These are phyloP conservation scores for Hydrozoanthus tunicans DNA, from an alignment of 64 coral and sea anemone species.

Conservation along the genomic window DNA sequence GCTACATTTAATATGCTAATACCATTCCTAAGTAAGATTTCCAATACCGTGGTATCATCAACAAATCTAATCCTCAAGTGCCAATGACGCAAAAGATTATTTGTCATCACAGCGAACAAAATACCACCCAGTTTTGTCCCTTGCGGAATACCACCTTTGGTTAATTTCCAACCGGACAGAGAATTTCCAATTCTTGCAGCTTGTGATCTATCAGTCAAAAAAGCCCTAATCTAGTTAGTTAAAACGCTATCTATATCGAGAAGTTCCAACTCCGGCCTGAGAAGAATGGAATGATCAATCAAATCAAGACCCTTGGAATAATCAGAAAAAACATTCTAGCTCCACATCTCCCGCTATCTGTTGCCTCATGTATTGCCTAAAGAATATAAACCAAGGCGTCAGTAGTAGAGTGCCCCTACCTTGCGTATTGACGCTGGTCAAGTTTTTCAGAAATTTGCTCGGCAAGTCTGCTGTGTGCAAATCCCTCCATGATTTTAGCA, in stretches of 20 bases:
- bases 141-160: background rate
- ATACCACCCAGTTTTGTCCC: background rate
- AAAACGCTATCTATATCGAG: conserved; percentile 24
- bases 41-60: background rate
- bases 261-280: background rate
- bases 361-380: conserved; percentile 39
- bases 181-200: background rate
- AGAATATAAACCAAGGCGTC: conserved; percentile 34
- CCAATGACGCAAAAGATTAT: background rate
- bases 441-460: conserved; percentile 16
- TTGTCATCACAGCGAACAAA: background rate
- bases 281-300: conserved; percentile 39
- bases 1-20: conserved; percentile 1
- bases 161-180: background rate
- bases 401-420: conserved; percentile 46
- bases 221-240: conserved; percentile 49
- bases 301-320: conserved; percentile 31
- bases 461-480: background rate
- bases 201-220: conserved; percentile 3
- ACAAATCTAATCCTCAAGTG: background rate
- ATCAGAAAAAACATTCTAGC: conserved; percentile 41
- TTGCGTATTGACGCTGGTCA: conserved; percentile 55
- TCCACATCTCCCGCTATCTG: conserved; percentile 38
- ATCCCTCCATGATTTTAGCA: conserved; percentile 33
- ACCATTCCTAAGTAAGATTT: background rate